A percentile compares a stretch with the other conserved stretches of the same genome.
phyloP scores from a whole-genome alignment of 2,113 vertebrate species.

The Synchiropus splendidus region DNA sequence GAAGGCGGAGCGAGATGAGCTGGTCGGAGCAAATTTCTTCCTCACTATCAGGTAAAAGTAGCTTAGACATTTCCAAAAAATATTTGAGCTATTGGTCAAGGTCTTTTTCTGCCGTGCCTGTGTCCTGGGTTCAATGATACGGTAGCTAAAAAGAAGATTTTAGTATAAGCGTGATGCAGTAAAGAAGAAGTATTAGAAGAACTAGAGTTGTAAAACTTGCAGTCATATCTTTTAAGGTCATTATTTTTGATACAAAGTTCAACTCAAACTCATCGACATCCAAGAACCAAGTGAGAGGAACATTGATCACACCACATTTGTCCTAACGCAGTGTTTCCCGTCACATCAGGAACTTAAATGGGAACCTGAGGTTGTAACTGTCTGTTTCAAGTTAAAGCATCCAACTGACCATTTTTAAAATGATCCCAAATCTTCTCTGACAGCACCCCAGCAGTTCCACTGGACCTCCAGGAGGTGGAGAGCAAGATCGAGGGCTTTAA shows the following conservation, averaged over 20 bases:
- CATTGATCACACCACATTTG: too few species aligned
- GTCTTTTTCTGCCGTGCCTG: too few species aligned
- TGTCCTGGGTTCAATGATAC: too few species aligned
- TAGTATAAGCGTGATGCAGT: too few species aligned
- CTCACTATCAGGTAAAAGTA: slow-evolving; percentile 73
- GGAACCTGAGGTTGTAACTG: slow-evolving; percentile 2
- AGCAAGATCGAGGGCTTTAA: slow-evolving; percentile 90
- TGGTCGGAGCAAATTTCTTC: slow-evolving; percentile 94
- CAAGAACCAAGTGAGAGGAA: too few species aligned
- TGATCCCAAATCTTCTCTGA: slow-evolving; percentile 63
- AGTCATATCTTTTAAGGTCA: not conserved
- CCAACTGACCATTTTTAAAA: slow-evolving; percentile 10
- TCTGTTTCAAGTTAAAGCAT: slow-evolving; percentile 5
- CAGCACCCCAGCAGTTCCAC: slow-evolving; percentile 70
- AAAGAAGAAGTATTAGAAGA: too few species aligned
- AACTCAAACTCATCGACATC: too few species aligned
- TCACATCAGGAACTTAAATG: not conserved
- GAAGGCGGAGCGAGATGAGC: slow-evolving; percentile 88
- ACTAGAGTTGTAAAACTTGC: not conserved
- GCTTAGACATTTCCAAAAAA: not conserved
- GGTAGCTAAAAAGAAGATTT: too few species aligned
- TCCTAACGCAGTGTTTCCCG: too few species aligned
- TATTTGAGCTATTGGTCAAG: too few species aligned
- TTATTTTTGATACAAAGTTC: not conserved
- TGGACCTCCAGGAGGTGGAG: slow-evolving; percentile 94